phyloP scores from a whole-genome alignment of 1,140 invertebrate genomes.

The Scaptomyza hsui region DNA sequence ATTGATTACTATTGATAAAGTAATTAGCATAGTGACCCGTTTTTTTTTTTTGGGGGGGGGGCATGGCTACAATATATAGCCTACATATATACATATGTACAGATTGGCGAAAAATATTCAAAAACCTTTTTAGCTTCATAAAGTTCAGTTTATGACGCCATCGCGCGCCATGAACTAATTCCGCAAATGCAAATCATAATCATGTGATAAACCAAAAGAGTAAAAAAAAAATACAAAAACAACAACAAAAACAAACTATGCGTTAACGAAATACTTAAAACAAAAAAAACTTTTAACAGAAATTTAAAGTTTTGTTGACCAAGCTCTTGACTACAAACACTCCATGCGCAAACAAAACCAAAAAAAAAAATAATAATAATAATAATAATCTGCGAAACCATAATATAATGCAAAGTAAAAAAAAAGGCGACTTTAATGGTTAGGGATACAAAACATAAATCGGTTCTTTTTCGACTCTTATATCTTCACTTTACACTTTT shows the following conservation, averaged over 20 bases:
- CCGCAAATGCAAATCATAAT: slow-evolving; percentile 51
- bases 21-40: slow-evolving; percentile 49
- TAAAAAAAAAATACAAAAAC: background rate
- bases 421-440: too few species aligned
- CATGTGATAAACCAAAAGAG: slow-evolving; percentile 17
- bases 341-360: background rate
- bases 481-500: too few species aligned
- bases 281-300: slow-evolving; percentile 5
- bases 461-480: too few species aligned
- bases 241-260: background rate
- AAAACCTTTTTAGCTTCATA: slow-evolving; percentile 8
- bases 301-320: slow-evolving; percentile 1
- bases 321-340: slow-evolving; percentile 2
- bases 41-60: background rate
- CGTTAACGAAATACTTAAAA: background rate
- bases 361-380: too few species aligned
- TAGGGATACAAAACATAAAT: too few species aligned
- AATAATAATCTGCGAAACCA: background rate
- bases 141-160: slow-evolving; percentile 41
- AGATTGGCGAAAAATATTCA: slow-evolving; percentile 11
- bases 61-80: slow-evolving; percentile 18
- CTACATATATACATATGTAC: background rate
- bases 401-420: too few species aligned
- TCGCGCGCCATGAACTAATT: slow-evolving; percentile 52
- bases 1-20: slow-evolving; percentile 8